phyloP scores from a whole-genome alignment of 2,113 vertebrate genomes.

The Indicator indicator region DNA sequence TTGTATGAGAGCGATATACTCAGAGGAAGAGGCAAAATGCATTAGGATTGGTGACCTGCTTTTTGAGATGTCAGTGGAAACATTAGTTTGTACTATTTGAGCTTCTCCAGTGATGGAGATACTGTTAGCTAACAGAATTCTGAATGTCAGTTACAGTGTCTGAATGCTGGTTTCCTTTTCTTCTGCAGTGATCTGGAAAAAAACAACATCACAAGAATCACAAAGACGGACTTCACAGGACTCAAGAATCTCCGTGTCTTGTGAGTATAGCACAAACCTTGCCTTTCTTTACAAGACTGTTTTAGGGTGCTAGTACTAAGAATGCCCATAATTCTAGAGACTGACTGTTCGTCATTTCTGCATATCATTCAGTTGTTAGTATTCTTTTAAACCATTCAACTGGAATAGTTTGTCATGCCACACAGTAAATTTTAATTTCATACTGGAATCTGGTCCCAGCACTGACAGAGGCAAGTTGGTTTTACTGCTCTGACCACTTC shows the following conservation, averaged over 20 bases:
- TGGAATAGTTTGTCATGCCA: background rate
- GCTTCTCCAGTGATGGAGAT: background rate
- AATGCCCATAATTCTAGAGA: background rate
- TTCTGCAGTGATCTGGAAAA: conserved; percentile 90
- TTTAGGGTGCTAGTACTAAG: background rate
- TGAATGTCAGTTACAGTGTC: background rate
- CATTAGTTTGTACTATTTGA: background rate
- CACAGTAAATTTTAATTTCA: background rate
- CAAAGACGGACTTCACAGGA: conserved; percentile 92
- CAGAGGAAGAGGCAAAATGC: background rate
- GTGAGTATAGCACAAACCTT: conserved; percentile 80
- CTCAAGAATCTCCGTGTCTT: conserved; percentile 96
- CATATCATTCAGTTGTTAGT: background rate
- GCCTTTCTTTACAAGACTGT: fast-evolving
- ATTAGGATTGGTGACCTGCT: background rate
- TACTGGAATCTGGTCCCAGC: background rate
- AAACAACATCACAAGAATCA: conserved; percentile 96
- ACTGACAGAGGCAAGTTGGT: too few relatives aligned
- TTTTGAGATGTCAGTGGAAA: background rate
- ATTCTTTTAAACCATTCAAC: background rate
- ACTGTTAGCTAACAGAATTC: background rate
- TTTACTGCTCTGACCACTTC: too few relatives aligned
- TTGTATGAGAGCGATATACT: fast-evolving
- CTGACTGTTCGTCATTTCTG: background rate
- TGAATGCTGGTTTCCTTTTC: conserved; percentile 30